A percentile compares a stretch with the other conserved stretches of the same genome.
Conservation (phyloP, 2,888 invertebrate genomes). For the Drosophila histrio region DNA sequence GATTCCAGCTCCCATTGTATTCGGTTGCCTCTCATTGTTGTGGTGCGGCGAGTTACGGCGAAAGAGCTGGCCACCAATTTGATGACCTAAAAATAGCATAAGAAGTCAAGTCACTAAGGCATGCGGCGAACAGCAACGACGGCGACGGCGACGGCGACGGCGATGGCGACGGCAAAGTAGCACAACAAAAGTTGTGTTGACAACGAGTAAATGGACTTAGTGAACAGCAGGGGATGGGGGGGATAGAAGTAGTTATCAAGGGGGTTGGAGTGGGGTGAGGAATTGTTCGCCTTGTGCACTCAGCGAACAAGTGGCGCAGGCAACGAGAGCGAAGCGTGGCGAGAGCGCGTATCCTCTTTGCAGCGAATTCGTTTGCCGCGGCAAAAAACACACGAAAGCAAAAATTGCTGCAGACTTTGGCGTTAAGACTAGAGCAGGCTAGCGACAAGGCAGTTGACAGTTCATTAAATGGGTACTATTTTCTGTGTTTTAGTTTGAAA, state of each 20-base stretch:
- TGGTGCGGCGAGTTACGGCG: conserved; percentile 24
- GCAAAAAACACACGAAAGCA: conserved; percentile 12
- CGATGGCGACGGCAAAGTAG: conserved; percentile 56
- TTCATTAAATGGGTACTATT: no score
- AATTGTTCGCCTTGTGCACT: no score
- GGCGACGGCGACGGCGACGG: conserved; percentile 2
- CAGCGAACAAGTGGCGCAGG: conserved; percentile 26
- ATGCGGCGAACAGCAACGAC: conserved; percentile 52
- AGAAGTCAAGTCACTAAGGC: conserved; percentile 69
- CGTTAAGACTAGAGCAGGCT: background rate
- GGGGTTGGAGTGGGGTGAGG: background rate
- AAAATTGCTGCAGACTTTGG: conserved; percentile 34
- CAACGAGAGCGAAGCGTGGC: conserved; percentile 31
- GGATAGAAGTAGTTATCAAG: background rate
- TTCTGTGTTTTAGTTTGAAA: background rate
- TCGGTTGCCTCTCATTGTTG: background rate
- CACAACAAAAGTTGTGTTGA: conserved; percentile 80
- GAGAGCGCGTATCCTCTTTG: conserved; percentile 31
- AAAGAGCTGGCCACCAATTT: conserved; percentile 59
- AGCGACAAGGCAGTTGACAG: background rate
- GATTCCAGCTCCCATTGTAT: background rate
- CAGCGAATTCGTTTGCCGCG: conserved; percentile 43
- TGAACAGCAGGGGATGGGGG: background rate
- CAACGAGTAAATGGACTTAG: conserved; percentile 56
- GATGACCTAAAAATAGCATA: conserved; percentile 80